Percentiles rank a stretch among this genome's conserved stretches.
These are phyloP conservation scores for Periparus ater DNA, from an alignment of 2,797 vertebrate genomes.

Conservation along the genomic window DNA sequence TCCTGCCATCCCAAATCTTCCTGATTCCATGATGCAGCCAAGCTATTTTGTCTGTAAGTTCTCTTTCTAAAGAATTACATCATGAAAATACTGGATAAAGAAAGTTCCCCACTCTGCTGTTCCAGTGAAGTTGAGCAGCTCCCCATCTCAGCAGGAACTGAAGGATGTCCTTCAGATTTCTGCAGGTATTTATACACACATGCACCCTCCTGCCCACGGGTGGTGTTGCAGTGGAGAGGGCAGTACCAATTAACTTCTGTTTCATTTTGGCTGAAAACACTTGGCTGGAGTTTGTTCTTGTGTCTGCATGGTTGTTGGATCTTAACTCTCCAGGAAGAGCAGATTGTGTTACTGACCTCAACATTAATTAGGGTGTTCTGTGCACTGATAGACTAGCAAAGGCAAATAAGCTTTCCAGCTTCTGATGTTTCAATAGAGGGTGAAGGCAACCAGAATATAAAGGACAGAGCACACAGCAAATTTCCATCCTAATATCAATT, in stretches of 20 bases:
- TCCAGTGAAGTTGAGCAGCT: neutral
- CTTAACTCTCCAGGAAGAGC: neutral
- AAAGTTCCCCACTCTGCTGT: neutral
- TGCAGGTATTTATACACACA: neutral
- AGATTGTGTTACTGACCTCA: neutral
- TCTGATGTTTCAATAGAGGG: neutral
- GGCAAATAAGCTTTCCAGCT: constrained; percentile 19
- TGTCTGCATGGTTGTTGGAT: neutral
- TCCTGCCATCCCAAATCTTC: neutral
- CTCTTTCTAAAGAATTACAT: neutral
- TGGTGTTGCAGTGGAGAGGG: neutral
- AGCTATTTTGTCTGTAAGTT: neutral
- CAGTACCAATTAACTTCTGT: neutral
- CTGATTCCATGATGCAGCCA: neutral
- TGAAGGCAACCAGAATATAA: neutral
- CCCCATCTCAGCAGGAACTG: neutral
- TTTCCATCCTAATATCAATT: neutral
- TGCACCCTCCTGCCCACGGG: neutral
- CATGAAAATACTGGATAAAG: neutral
- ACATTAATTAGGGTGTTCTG: neutral
- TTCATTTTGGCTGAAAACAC: neutral
- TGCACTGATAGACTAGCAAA: neutral
- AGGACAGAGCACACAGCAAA: neutral
- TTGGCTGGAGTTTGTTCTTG: neutral
- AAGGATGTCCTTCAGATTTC: neutral